These are phyloP conservation scores for Flexamia atlantica DNA, from an alignment of 2,888 invertebrate species.

Conservation along the genomic window DNA sequence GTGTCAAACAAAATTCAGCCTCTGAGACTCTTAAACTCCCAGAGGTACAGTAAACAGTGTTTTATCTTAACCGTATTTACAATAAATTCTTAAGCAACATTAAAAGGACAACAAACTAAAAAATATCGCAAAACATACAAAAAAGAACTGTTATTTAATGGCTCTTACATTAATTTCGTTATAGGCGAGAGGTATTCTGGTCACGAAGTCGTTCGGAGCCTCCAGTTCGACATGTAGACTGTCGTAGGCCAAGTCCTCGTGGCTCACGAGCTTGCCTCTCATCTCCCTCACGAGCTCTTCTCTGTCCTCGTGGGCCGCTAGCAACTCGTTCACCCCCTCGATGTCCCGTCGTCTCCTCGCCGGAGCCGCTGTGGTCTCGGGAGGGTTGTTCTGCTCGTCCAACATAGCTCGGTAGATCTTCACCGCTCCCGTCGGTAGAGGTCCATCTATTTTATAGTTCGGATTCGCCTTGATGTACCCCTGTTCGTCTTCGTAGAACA, in stretches of 20 bases:
- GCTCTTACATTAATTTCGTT: constrained; percentile 43
- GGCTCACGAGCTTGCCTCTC: not conserved
- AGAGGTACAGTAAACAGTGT: too few species aligned
- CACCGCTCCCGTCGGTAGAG: constrained; percentile 7
- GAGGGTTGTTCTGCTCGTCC: not conserved
- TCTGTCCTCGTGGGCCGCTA: not conserved
- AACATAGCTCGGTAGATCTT: constrained; percentile 1
- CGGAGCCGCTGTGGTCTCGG: not conserved
- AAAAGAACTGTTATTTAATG: not conserved
- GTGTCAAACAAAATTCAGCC: too few species aligned
- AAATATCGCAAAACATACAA: too few species aligned
- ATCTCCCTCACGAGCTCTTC: constrained; percentile 11
- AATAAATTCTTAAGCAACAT: too few species aligned
- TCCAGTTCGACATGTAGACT: constrained; percentile 21
- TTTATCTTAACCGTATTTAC: too few species aligned
- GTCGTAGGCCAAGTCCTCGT: not conserved
- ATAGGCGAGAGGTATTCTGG: constrained; percentile 26
- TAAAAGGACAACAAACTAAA: too few species aligned
- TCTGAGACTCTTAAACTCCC: too few species aligned
- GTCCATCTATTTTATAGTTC: constrained; percentile 22
- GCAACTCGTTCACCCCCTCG: not conserved
- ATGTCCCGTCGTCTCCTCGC: not conserved
- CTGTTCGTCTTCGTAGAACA: constrained; percentile 32
- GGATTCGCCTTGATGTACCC: constrained; percentile 43
- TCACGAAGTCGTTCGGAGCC: constrained; percentile 12